phyloP scores from a whole-genome alignment of 2,888 invertebrate species.

The Odontothrips loti region DNA sequence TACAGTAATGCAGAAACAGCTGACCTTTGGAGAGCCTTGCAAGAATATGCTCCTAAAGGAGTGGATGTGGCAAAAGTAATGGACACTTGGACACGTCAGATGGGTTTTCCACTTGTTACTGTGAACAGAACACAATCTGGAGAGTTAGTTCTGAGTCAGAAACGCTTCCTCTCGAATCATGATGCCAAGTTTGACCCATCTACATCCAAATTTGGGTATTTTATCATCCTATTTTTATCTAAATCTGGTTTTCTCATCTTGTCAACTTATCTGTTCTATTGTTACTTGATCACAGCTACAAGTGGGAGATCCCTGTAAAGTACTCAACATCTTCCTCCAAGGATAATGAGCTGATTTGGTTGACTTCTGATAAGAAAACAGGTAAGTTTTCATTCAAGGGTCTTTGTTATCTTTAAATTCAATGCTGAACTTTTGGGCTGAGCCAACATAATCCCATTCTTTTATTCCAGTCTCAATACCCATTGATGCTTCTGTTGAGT shows the following conservation, averaged over 20 bases:
- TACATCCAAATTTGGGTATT: constrained; percentile 49
- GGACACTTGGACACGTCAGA: constrained; percentile 87
- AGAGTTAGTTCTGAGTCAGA: constrained; percentile 60
- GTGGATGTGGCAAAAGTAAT: constrained; percentile 53
- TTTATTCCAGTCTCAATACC: constrained; percentile 53
- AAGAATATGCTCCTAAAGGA: constrained; percentile 49
- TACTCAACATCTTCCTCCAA: constrained; percentile 50
- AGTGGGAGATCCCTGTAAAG: constrained; percentile 82
- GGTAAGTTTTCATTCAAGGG: constrained; percentile 42
- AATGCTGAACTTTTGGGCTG: constrained; percentile 36
- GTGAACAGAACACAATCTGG: constrained; percentile 49
- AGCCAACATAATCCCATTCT: constrained; percentile 23
- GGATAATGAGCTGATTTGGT: background rate
- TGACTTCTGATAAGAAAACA: background rate
- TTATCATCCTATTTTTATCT: constrained; percentile 29
- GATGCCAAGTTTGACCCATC: constrained; percentile 50
- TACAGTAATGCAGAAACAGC: constrained; percentile 76
- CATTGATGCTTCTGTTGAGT: constrained; percentile 50
- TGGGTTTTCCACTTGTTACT: constrained; percentile 76
- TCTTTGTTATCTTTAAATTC: constrained; percentile 40
- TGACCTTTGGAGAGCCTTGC: constrained; percentile 67
- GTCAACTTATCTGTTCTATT: constrained; percentile 12
- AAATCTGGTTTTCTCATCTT: constrained; percentile 28
- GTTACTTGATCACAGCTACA: constrained; percentile 56
- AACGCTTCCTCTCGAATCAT: constrained; percentile 69